Base-by-base conservation (phyloP, 2,888 invertebrate species). In the Dascillus cervinus region DNA sequence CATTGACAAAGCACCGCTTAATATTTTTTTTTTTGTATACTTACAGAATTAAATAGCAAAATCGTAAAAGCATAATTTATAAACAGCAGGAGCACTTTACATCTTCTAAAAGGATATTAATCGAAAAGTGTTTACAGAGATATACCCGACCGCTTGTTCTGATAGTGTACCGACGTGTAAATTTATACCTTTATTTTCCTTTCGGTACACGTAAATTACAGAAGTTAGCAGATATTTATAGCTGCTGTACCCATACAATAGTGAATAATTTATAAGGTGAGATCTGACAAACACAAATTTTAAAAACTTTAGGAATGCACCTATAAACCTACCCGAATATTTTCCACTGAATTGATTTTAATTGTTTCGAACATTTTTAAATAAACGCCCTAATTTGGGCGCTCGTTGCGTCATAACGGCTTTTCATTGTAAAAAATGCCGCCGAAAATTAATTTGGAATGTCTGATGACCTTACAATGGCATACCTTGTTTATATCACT, bases 201-300 rank as follows among this genome's bases (percentile, higher is more conserved):
- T 36, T 29, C 37, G 26, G 17, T 41, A 35, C 47, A 55, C 58
- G 58, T 59, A 59, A 59, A 60, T 58, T 59, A 58, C 53, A 50
- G 49, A 46, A 52, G 52, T 54, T 53, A 50, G 45, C 53, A 50
- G 55, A 58, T 58, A 62, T 62, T 62, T 60, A 60, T 60, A 52
- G 52, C 55, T 53, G 39, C 46, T 41, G 49, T 49, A 47, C 47
- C 52, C 46, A 53, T 56, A 60, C 58, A 59, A 60, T 61, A 55
- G 55, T 54, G 59, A 58, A 61, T 62, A 59, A 62, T 61, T 62
- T 62, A 61, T 60, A 59, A 62, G 60, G 60, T 62, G 60, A 60
- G 58, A 61, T 57, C 60, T 59, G 62, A 61, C 61, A 58, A 56
- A 58, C 59, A 52, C 58, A 58, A 62, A 61, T 61, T 60, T 60